Conservation (phyloP, 2,113 vertebrate genomes). For the Serilophus lunatus region DNA sequence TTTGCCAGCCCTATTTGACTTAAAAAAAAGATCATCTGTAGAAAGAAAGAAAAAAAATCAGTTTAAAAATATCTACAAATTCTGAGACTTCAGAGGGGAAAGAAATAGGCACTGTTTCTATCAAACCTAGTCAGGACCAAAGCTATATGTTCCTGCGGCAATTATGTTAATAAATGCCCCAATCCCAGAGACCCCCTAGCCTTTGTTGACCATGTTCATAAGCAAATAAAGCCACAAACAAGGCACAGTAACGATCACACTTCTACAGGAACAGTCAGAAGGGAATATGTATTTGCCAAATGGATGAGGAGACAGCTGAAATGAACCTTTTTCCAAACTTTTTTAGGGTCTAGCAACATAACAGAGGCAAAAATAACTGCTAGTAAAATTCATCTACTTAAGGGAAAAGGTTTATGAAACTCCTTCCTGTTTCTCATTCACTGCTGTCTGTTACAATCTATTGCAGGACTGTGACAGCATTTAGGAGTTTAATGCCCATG, state of each 20-base stretch:
- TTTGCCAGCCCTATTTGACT: background rate
- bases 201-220: background rate
- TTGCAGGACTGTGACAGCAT: slow-evolving; percentile 1
- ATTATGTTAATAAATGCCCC: background rate
- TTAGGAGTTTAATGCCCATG: slow-evolving; percentile 58
- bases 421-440: background rate
- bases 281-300: background rate
- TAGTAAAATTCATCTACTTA: background rate
- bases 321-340: background rate
- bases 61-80: background rate
- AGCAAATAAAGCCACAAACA: background rate
- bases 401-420: background rate
- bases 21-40: background rate
- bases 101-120: background rate
- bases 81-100: background rate
- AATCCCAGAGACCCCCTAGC: background rate
- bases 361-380: background rate
- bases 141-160: background rate
- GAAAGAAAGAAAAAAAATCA: background rate
- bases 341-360: background rate
- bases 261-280: background rate
- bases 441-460: slow-evolving; percentile 8
- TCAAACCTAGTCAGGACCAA: background rate
- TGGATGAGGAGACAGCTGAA: background rate
- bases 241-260: background rate